phyloP scores from a whole-genome alignment of 1,140 invertebrate species.

The Copidosoma floridanum region DNA sequence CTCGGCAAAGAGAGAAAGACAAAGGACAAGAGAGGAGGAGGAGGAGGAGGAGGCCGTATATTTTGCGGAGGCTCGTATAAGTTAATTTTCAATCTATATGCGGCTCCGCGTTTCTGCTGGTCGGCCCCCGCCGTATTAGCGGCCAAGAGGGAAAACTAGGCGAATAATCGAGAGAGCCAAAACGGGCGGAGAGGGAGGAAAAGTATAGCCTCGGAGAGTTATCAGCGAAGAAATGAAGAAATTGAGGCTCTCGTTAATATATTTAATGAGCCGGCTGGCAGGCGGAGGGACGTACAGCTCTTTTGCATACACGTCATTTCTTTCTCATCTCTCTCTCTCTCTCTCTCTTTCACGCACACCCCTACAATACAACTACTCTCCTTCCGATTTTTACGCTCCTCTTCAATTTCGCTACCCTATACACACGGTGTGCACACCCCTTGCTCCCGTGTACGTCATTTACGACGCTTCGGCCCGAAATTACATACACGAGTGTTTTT shows the following conservation, averaged over 20 bases:
- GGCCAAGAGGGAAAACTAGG: background rate
- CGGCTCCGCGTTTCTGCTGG: constrained; percentile 48
- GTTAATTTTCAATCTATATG: constrained; percentile 61
- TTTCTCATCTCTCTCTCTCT: background rate
- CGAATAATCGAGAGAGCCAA: background rate
- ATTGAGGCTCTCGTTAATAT: constrained; percentile 58
- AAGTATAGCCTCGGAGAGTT: constrained; percentile 38
- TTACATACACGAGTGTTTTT: no score
- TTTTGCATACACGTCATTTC: constrained; percentile 28
- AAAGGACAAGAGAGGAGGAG: constrained; percentile 1
- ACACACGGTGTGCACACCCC: no score
- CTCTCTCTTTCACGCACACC: background rate
- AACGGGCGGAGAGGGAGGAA: background rate
- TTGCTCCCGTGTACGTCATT: no score
- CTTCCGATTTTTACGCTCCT: background rate
- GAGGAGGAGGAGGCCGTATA: constrained; percentile 40
- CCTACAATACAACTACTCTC: background rate
- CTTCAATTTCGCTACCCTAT: constrained; percentile 20
- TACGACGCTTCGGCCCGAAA: no score
- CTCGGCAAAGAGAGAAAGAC: background rate
- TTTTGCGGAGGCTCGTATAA: constrained; percentile 58
- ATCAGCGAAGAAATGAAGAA: constrained; percentile 56
- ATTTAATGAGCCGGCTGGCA: constrained; percentile 52
- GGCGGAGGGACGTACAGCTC: constrained; percentile 24
- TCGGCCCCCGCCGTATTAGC: no score